phyloP scores from a whole-genome alignment of 2,888 invertebrate species.

The Apamea monoglypha region DNA sequence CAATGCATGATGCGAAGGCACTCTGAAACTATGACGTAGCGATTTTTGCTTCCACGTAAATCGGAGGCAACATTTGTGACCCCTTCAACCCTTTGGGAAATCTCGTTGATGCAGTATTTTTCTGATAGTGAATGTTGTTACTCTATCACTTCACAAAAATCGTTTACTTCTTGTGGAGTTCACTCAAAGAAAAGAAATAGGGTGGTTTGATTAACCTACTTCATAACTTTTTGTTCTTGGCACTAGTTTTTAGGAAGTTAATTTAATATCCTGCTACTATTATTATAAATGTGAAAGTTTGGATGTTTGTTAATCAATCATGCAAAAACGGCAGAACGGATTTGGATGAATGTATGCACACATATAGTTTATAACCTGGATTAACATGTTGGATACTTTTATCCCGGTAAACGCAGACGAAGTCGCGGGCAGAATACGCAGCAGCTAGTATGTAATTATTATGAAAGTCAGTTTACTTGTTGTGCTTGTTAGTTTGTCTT shows the following conservation, averaged over 20 bases:
- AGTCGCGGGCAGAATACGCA: background rate
- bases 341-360: background rate
- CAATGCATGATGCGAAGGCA: background rate
- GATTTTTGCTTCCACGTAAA: background rate
- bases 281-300: background rate
- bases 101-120: constrained; percentile 14
- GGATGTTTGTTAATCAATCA: background rate
- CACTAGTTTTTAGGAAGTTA: background rate
- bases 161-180: background rate
- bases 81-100: constrained; percentile 37
- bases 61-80: background rate
- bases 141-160: background rate
- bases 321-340: no score
- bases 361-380: background rate
- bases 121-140: constrained; percentile 2
- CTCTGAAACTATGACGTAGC: constrained; percentile 9
- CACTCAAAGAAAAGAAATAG: background rate
- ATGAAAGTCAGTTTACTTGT: background rate
- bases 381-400: background rate
- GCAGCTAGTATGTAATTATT: background rate
- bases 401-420: background rate
- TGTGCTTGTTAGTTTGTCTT: no score
- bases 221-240: background rate
- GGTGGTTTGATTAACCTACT: background rate
- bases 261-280: background rate